Percentiles rank a stretch among this genome's conserved stretches.
These are phyloP conservation scores for Drosophila athabasca DNA, from an alignment of 1,140 invertebrate genomes.

Conservation along the genomic window DNA sequence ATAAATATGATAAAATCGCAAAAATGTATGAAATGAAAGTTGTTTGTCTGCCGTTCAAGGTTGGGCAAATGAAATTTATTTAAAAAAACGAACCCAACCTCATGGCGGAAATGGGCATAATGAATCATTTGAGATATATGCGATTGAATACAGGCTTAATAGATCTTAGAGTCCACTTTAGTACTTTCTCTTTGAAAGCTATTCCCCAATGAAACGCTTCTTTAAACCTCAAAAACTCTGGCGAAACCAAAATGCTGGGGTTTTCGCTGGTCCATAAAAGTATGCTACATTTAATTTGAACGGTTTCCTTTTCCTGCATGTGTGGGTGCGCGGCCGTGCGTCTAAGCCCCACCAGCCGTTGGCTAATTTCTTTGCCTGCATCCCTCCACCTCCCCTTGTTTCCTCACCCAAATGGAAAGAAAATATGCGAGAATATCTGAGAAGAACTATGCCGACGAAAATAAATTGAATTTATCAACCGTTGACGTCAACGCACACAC, in stretches of 20 bases:
- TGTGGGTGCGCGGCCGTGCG: slow-evolving; percentile 63
- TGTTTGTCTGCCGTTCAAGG: slow-evolving; percentile 6
- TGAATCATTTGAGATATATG: slow-evolving; percentile 55
- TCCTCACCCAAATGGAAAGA: slow-evolving; percentile 60
- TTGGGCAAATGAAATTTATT: slow-evolving; percentile 20
- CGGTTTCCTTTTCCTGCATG: slow-evolving; percentile 60
- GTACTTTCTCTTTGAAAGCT: neutral
- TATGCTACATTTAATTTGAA: slow-evolving; percentile 71
- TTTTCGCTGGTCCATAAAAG: slow-evolving; percentile 55
- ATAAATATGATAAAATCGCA: slow-evolving; percentile 42
- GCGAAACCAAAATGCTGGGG: slow-evolving; percentile 12
- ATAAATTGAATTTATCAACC: slow-evolving; percentile 78
- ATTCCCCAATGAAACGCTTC: slow-evolving; percentile 9
- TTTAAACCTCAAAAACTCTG: slow-evolving; percentile 36
- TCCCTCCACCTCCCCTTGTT: neutral
- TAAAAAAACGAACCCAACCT: slow-evolving; percentile 28
- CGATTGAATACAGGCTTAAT: slow-evolving; percentile 28
- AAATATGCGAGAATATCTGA: slow-evolving; percentile 53
- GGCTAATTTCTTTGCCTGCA: slow-evolving; percentile 53
- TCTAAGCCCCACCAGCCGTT: slow-evolving; percentile 54
- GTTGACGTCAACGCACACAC: slow-evolving; percentile 43
- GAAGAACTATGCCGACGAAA: slow-evolving; percentile 58
- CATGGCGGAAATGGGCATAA: slow-evolving; percentile 53
- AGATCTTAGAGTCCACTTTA: slow-evolving; percentile 13
- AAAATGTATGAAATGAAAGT: slow-evolving; percentile 40